Percentiles rank a stretch among this genome's conserved stretches.
Conservation (phyloP, 2,888 invertebrate species). For the Xanthorhoe spadicearia region DNA sequence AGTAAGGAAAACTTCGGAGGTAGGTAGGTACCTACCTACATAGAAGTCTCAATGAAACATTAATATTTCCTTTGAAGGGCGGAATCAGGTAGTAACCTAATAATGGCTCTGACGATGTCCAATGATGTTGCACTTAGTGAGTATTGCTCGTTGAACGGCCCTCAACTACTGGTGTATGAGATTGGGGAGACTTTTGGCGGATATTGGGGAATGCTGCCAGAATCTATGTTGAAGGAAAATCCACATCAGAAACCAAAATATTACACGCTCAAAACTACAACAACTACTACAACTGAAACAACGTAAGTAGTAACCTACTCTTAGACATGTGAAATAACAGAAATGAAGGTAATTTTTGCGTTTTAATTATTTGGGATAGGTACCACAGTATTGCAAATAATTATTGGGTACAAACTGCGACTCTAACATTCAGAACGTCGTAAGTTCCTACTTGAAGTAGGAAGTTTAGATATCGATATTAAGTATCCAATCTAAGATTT, state of each 20-base stretch:
- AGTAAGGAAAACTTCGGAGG: no score
- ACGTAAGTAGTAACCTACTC: constrained; percentile 15
- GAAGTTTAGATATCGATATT: no score
- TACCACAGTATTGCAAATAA: no score
- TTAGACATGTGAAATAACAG: no score
- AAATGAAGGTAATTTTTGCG: no score
- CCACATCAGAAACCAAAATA: constrained; percentile 39
- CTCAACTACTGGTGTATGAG: constrained; percentile 69
- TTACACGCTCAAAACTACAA: constrained; percentile 61
- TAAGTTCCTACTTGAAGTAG: no score
- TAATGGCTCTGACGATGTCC: constrained; percentile 63
- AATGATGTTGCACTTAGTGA: constrained; percentile 47
- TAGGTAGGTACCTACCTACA: neutral
- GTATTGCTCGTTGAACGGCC: constrained; percentile 52
- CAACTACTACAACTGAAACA: constrained; percentile 34
- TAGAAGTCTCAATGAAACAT: neutral
- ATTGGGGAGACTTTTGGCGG: constrained; percentile 75
- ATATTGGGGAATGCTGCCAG: constrained; percentile 72
- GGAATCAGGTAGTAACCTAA: constrained; percentile 70
- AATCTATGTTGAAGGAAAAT: constrained; percentile 48
- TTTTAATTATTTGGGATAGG: no score
- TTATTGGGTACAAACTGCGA: no score
- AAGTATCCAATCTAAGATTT: no score
- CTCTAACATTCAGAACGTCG: no score
- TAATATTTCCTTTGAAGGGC: constrained; percentile 53